phyloP scores from a whole-genome alignment of 2,797 vertebrate species.

The Aulostomus chinensis region DNA sequence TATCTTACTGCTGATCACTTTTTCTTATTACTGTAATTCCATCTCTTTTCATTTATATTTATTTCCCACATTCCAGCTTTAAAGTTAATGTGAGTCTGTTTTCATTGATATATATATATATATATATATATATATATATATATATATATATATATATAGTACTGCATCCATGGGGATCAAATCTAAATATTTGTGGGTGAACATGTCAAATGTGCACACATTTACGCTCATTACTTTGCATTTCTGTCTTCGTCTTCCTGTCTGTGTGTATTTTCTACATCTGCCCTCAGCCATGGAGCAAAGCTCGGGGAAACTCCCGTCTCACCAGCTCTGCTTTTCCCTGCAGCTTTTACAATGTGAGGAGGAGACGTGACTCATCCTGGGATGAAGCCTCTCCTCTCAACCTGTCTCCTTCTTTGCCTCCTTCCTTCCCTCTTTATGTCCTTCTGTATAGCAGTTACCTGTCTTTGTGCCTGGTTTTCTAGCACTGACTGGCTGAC shows the following conservation, averaged over 20 bases:
- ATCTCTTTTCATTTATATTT: too few relatives aligned
- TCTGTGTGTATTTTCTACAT: slow-evolving; percentile 29
- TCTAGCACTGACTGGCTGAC: slow-evolving; percentile 56
- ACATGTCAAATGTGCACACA: background rate
- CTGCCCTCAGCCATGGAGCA: slow-evolving; percentile 33
- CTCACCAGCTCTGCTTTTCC: slow-evolving; percentile 45
- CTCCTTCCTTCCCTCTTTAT: background rate
- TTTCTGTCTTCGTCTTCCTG: slow-evolving; percentile 10
- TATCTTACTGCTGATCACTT: too few relatives aligned
- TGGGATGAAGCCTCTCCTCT: slow-evolving; percentile 33
- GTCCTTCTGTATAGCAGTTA: slow-evolving; percentile 28
- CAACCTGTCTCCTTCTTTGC: slow-evolving; percentile 20
- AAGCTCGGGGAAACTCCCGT: slow-evolving; percentile 50
- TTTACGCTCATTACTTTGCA: slow-evolving; percentile 13
- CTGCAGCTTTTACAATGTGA: slow-evolving; percentile 41
- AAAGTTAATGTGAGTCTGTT: too few relatives aligned
- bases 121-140: too few relatives aligned
- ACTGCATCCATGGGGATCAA: too few relatives aligned
- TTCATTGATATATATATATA: too few relatives aligned
- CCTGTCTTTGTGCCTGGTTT: slow-evolving; percentile 58
- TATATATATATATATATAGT: too few relatives aligned
- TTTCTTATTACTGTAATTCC: too few relatives aligned
- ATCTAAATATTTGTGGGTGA: slow-evolving; percentile 1
- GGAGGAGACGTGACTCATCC: slow-evolving; percentile 61
- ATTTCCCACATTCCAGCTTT: too few relatives aligned